Evolutionary conservation across 2,113 vertebrate species (phyloP), one percentile per base, ranked within the genome.

Genomic region (Oophaga pumilio): DNA sequence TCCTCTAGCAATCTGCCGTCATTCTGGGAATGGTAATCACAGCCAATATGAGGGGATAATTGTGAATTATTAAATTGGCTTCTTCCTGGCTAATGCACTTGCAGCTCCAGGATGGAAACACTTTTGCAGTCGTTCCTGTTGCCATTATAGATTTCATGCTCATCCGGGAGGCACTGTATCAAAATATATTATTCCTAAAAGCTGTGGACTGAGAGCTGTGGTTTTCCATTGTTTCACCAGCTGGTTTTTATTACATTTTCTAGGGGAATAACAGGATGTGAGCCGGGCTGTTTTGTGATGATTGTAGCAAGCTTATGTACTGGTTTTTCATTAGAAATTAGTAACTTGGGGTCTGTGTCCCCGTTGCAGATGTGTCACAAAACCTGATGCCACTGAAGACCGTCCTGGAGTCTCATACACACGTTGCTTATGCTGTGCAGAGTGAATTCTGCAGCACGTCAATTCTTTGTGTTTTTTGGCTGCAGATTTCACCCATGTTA

Each of bases 31-130:
- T 59, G 26, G 50, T 87, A 74, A 82, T 87, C 69, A 62, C 68
- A n/a, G 24, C 13, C 59, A 6, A 26, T 82, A 20, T 50, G 53
- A 52, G n/a, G 17, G 68, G 60, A 57, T 62, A 11, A 56, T 49
- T 22, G 18, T 88, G 52, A 87, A 83, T 87, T 82, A 83, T 87
- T 84, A 60, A 68, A 83, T 84, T 10, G 28, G 10, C 50, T 84
- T 68, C 77, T 88, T 88, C 80, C 81, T 28, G 64, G 59, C 80
- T 84, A 76, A 87, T 66, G 79, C 69, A 52, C 52, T 87, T 52
- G 22, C 17, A 14, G 57, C 86, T 87, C 8, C 22, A 57, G 79
- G 69, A 83, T 83, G 13, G 53, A 26, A 84, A 68, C 80, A 77
- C 81, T 24, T 49, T 79, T 20, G 24, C 49, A 11, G 26, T 82